A percentile compares a stretch with the other conserved stretches of the same genome.
Evolutionary conservation across 2,888 invertebrate genomes (phyloP).

Genomic region (Netelia inedita): DNA sequence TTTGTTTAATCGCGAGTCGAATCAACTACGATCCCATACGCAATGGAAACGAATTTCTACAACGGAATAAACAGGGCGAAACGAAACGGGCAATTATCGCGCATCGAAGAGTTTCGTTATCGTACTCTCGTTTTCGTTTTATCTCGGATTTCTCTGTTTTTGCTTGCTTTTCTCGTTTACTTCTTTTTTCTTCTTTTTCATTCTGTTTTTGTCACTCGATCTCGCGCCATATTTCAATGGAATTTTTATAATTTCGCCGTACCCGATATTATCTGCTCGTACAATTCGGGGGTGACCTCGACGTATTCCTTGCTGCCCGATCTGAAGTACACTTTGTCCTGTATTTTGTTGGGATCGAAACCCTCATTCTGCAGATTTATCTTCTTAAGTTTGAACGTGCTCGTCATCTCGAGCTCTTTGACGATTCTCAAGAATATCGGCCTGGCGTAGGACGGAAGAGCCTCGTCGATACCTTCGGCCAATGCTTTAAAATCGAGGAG

Average conservation of each 20-base stretch:
- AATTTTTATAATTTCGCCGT: constrained; percentile 81
- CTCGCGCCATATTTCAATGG: constrained; percentile 19
- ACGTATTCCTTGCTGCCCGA: constrained; percentile 87
- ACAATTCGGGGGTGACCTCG: constrained; percentile 87
- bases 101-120: constrained; percentile 46
- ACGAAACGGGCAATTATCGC: constrained; percentile 46
- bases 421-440: constrained; percentile 88
- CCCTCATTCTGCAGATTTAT: constrained; percentile 88
- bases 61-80: constrained; percentile 53
- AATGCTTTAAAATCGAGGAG: constrained; percentile 84
- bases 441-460: constrained; percentile 88
- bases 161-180: constrained; percentile 6
- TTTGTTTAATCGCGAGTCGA: constrained; percentile 64
- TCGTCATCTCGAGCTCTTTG: constrained; percentile 88
- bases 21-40: constrained; percentile 52
- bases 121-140: constrained; percentile 21
- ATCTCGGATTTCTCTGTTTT: constrained; percentile 9
- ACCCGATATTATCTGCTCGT: constrained; percentile 86
- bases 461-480: constrained; percentile 84
- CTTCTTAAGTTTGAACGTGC: constrained; percentile 90
- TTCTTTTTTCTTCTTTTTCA: constrained; percentile 19
- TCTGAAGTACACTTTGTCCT: constrained; percentile 87
- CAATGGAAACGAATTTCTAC: constrained; percentile 61
- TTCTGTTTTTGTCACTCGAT: constrained; percentile 36
- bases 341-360: constrained; percentile 86